Evolutionary conservation across 2,888 invertebrate species (phyloP).

Genomic region (Oxytorus armatus): DNA sequence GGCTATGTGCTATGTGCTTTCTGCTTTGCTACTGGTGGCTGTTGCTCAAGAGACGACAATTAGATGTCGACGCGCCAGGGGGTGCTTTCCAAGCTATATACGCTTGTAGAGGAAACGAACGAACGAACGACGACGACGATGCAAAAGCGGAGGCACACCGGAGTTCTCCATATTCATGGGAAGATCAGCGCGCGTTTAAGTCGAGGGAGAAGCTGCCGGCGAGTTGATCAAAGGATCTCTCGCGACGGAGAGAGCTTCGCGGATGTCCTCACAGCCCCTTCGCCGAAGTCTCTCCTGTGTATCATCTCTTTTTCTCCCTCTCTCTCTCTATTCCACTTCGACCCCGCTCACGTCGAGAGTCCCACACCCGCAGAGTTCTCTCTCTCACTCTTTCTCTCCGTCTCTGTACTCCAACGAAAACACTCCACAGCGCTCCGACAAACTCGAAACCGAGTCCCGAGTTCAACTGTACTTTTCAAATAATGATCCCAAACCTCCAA

Average conservation of each 20-base stretch:
- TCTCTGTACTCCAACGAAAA: slow-evolving; percentile 49
- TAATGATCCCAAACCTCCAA: slow-evolving; percentile 64
- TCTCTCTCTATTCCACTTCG: slow-evolving; percentile 5
- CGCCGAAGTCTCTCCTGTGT: slow-evolving; percentile 59
- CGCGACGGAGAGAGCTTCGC: slow-evolving; percentile 55
- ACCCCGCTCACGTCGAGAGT: slow-evolving; percentile 30
- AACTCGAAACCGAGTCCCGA: slow-evolving; percentile 66
- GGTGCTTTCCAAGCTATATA: slow-evolving; percentile 38
- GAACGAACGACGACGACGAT: slow-evolving; percentile 48
- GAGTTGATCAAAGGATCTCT: slow-evolving; percentile 81
- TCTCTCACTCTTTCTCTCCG: slow-evolving; percentile 12
- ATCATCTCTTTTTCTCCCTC: slow-evolving; percentile 30
- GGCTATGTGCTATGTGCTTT: slow-evolving; percentile 25
- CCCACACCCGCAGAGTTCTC: slow-evolving; percentile 43
- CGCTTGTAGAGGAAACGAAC: slow-evolving; percentile 36
- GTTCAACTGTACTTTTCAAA: slow-evolving; percentile 81
- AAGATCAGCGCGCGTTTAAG: slow-evolving; percentile 81
- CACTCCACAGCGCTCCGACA: slow-evolving; percentile 57
- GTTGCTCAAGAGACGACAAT: slow-evolving; percentile 77
- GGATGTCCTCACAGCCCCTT: slow-evolving; percentile 65
- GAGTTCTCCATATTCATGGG: slow-evolving; percentile 80
- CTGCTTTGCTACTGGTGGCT: slow-evolving; percentile 34
- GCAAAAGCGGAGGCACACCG: background rate
- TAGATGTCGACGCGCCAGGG: slow-evolving; percentile 74
- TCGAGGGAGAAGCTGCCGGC: slow-evolving; percentile 77